Conservation (phyloP, 2,888 invertebrate species). For the Andrena trimmerana region DNA sequence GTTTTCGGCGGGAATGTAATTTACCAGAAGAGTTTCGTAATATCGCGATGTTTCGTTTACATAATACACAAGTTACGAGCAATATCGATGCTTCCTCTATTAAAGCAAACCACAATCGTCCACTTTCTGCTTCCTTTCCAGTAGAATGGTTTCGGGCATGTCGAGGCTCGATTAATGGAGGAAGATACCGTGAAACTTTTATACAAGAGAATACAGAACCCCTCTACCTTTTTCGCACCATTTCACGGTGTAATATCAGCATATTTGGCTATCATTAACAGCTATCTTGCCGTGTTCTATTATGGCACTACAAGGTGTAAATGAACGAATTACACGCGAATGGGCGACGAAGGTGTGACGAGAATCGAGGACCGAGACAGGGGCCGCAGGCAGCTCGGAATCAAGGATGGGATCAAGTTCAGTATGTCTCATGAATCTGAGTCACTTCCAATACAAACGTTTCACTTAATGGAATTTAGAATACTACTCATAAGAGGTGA, state of each 20-base stretch:
- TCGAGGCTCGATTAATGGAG: neutral
- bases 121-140: neutral
- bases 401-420: too few relatives aligned
- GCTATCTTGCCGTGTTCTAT: neutral
- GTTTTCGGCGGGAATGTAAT: neutral
- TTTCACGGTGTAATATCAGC: neutral
- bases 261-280: neutral
- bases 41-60: conserved; percentile 11
- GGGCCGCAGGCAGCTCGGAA: neutral
- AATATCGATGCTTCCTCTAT: conserved; percentile 25
- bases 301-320: conserved; percentile 23
- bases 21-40: conserved; percentile 15
- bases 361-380: neutral
- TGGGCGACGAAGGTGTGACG: neutral
- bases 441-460: too few relatives aligned
- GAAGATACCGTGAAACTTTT: neutral
- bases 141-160: neutral
- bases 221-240: neutral
- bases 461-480: too few relatives aligned
- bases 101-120: conserved; percentile 3
- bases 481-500: too few relatives aligned
- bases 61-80: conserved; percentile 32
- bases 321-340: conserved; percentile 27
- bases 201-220: neutral
- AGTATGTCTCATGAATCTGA: too few relatives aligned